Evolutionary conservation across 2,113 vertebrate species (phyloP), one percentile per base, ranked within the genome.

Genomic region (Varanus salvator): DNA sequence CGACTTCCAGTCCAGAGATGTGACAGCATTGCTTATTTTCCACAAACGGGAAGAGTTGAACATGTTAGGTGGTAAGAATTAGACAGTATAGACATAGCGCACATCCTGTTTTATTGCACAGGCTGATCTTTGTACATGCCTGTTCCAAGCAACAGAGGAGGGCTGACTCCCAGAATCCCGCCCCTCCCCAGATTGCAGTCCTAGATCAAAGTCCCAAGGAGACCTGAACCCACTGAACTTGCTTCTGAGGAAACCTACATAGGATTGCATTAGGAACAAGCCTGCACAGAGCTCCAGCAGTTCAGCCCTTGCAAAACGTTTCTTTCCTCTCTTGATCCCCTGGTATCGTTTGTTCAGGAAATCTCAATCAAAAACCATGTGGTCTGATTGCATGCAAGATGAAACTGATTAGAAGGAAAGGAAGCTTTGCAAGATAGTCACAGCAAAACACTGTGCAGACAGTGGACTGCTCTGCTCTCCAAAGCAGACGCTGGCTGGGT

Each of bases 271-370:
- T 64, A 64, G 17, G 60, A 19, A 19, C 68, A 23, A 66, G 38
- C 64, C 15, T 54, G 78, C 60, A 84, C 14, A 9, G 57, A n/a
- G 54, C 72, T 64, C 8, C 9, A 87, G 54, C 72, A 87, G 6
- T 87, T 81, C 52, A 81, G 6, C 50, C 57, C 52, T n/a, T 50
- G 74, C 25, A 29, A 11, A 64, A 38, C 74, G 44, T 60, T 77
- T 48, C 54, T 87, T 66, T 21, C 34, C 57, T 29, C 85, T n/a
- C 84, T 54, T 31, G 34, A 60, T 64, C 23, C 21, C 6, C 2
- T 19, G 12, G 8, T 77, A 48, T 77, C 74, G 9, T 60, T 87
- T 77, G 74, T 66, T 77, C 85, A 87, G 85, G 85, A 87, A 87
- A 77, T 44, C 38, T 77, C 85, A 77, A 6, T 27, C n/a, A 76